Conservation (phyloP, 2,113 vertebrate species). For the Pontoporia blainvillei region DNA sequence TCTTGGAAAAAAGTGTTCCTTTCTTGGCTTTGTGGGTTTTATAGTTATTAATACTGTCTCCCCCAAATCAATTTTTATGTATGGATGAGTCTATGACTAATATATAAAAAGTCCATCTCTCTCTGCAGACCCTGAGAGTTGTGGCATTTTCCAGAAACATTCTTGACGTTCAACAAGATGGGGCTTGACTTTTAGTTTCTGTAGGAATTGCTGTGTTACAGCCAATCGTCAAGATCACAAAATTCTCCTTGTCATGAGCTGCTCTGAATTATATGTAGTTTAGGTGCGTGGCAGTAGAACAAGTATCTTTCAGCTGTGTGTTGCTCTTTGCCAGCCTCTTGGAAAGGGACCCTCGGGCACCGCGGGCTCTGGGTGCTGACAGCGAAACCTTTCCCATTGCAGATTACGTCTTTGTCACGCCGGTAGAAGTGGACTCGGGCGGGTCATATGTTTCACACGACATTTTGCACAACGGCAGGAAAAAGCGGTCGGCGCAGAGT, state of each 20-base stretch:
- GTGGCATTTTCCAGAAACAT: not conserved
- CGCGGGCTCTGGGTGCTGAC: slow-evolving; percentile 46
- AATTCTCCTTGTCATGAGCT: not conserved
- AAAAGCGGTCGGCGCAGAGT: slow-evolving; percentile 83
- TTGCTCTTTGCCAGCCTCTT: not conserved
- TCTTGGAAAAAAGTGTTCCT: not conserved
- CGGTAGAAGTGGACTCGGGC: slow-evolving; percentile 90
- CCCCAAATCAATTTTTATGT: not conserved
- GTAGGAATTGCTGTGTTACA: not conserved
- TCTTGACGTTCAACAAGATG: not conserved
- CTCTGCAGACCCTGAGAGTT: not conserved
- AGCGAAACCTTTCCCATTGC: slow-evolving; percentile 58
- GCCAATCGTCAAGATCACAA: too few relatives aligned
- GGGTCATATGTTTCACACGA: slow-evolving; percentile 90
- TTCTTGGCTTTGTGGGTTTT: not conserved
- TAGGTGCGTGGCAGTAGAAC: not conserved
- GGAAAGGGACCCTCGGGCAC: not conserved
- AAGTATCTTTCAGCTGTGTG: not conserved
- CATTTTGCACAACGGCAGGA: slow-evolving; percentile 85
- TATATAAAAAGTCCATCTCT: not conserved
- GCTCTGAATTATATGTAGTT: not conserved
- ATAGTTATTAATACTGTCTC: not conserved
- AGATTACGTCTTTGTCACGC: slow-evolving; percentile 96
- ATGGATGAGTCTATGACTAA: not conserved
- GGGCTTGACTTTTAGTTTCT: not conserved